Evolutionary conservation across 1,140 invertebrate species (phyloP), one percentile per base, ranked within the genome.

Genomic region (Bombus consobrinus): DNA sequence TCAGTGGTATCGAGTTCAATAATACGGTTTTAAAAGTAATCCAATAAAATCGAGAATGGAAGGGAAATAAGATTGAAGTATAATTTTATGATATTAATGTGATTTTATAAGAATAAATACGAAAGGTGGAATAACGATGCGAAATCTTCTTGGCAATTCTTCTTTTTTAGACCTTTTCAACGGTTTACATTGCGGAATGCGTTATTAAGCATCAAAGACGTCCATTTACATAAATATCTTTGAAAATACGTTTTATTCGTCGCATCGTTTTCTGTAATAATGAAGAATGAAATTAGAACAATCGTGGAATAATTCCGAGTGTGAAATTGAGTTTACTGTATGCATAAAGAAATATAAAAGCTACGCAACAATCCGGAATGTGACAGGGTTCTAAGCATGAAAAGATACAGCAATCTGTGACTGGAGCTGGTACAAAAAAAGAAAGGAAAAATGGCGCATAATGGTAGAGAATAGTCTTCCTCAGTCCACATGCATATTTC

Each of bases 381-480:
- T 28, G 62, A 13, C 28, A 47, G 59, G 25, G 47, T 64, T 73
- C 41, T 34, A 53, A 5, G n/a, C 77, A 18, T 64, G 69, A 81
- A 85, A 85, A 72, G 77, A 81, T 85, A 53, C 69, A 73, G 83
- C 66, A 81, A 80, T 81, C 83, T 81, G 47, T 75, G 79, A 86
- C 57, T 25, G 47, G 3, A 41, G 84, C 12, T 43, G 47, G 37
- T n/a, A 39, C 10, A 62, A 62, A n/a, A 28, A 59, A 12, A 62
- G 32, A 37, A 59, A 41, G 75, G 47, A 69, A 34, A 81, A 71
- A 28, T n/a, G 32, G 22, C 25, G 37, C 72, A 86, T 72, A 86
- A 86, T 86, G 47, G 79, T 1, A 9, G 57, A 59, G 71, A 79
- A 86, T 86, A 72, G 84, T 81, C 79, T 75, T 59, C 84, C 81